These are phyloP conservation scores for Cercopithecus petaurista DNA, from an alignment of 2,797 vertebrate species.

Conservation along the genomic window DNA sequence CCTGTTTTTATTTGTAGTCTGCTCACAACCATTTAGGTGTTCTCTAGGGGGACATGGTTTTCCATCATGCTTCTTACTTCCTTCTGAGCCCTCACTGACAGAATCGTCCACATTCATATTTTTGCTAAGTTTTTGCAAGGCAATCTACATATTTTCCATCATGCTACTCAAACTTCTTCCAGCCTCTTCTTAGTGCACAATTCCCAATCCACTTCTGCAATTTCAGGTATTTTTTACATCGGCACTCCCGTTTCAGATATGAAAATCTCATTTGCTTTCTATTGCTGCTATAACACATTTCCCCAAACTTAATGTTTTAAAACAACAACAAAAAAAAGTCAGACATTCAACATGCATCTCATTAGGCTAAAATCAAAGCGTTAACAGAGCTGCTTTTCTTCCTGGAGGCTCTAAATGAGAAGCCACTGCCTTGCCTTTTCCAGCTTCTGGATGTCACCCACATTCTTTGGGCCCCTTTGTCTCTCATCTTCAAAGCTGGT, in stretches of 20 bases:
- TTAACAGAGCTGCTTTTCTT: background rate
- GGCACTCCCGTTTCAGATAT: background rate
- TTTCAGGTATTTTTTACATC: background rate
- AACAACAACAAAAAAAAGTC: background rate
- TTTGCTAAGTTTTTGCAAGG: background rate
- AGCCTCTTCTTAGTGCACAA: background rate
- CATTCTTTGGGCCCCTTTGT: background rate
- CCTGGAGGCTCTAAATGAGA: rapidly evolving
- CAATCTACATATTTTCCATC: background rate
- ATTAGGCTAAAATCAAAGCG: background rate
- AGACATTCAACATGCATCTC: background rate
- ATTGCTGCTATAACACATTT: background rate
- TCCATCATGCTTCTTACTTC: background rate
- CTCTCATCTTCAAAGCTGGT: background rate
- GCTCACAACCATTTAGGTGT: background rate
- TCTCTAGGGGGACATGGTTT: background rate
- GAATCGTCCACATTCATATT: background rate
- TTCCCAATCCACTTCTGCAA: background rate
- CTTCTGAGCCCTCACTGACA: background rate
- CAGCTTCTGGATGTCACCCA: background rate
- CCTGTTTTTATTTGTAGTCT: background rate
- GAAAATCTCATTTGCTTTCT: background rate
- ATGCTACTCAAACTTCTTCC: background rate
- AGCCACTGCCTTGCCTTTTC: background rate
- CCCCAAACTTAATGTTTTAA: background rate